Evolutionary conservation across 64 coral and sea anemone species (phyloP).

Genomic region (Stichodactyla helianthus): DNA sequence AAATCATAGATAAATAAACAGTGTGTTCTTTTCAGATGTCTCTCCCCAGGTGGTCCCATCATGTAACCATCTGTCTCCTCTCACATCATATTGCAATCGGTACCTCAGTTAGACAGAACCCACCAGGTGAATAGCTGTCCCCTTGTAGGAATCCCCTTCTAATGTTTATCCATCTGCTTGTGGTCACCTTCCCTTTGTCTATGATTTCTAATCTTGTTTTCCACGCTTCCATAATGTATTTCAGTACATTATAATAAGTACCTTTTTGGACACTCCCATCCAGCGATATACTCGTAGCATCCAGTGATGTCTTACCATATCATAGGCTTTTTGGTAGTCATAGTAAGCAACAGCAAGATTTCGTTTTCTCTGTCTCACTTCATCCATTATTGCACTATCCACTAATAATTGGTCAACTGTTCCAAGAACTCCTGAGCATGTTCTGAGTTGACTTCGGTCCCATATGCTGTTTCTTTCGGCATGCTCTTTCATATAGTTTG

Average conservation of each 20-base stretch:
- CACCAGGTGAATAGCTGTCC: not conserved
- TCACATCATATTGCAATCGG: not conserved
- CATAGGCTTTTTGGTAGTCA: not conserved
- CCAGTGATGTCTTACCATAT: no score
- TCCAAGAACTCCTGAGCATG: slow-evolving; percentile 21
- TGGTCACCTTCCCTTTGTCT: no score
- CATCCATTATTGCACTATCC: slow-evolving; percentile 36
- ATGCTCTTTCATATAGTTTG: slow-evolving; percentile 3
- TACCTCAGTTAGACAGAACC: not conserved
- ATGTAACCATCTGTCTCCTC: slow-evolving; percentile 23
- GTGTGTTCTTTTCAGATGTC: no score
- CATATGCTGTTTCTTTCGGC: slow-evolving; percentile 8
- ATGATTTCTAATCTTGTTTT: no score
- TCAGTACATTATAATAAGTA: not conserved
- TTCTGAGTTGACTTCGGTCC: slow-evolving; percentile 19
- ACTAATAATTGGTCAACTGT: slow-evolving; percentile 32
- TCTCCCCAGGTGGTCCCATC: slow-evolving; percentile 21
- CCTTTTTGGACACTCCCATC: no score
- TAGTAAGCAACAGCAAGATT: slow-evolving; percentile 13
- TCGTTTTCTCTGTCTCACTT: slow-evolving; percentile 10
- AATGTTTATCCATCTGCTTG: no score
- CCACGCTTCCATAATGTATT: no score
- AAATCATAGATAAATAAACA: not conserved
- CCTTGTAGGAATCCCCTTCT: no score
- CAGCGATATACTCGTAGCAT: no score